Evolutionary conservation across 2,113 vertebrate species (phyloP), one percentile per base, ranked within the genome.

Genomic region (Rhinogobius similis): DNA sequence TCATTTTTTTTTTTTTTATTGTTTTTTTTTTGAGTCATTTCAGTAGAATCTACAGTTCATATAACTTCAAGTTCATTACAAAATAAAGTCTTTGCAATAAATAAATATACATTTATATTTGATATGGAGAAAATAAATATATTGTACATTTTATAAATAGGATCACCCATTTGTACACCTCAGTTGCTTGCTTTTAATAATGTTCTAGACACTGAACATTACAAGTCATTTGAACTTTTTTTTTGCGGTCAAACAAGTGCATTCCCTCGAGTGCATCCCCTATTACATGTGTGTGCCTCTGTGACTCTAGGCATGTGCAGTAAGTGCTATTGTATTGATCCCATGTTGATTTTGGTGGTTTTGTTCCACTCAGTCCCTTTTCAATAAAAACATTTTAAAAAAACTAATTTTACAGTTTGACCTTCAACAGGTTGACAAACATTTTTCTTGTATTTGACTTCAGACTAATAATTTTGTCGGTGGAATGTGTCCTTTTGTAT

Each of bases 51-150:
- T 92, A 92, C 83, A 89, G 84, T 88, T 90, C 89, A 87, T 70
- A 88, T 91, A 90, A 90, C 87, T 92, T 93, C 91, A 93, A 92
- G 91, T 92, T 93, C 91, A 88, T 92, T 92, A 93, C 91, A 94
- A 94, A 94, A 94, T 93, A 94, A 86, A 94, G 88, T 91, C 92
- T 94, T 94, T 93, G 94, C 95, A 99, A 99, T 99, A 99, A 99
- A 99, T 99, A 98, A 98, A 98, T 98, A 98, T 95, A 98, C 94
- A 96, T 96, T 96, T 94, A 95, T 93, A 96, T 95, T 94, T 96
- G 96, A 97, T 97, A 99, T 94, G 97, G 90, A 88, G 88, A 93
- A 98, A 99, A 98, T 98, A 99, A 98, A 99, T 98, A 98, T 93
- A 93, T 96, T 93, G 95, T 98, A 97, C 94, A 96, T 95, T 95